Percentiles rank a stretch among this genome's conserved stretches.
phyloP scores from a whole-genome alignment of 1,140 invertebrate species.

The Nasonia vitripennis region DNA sequence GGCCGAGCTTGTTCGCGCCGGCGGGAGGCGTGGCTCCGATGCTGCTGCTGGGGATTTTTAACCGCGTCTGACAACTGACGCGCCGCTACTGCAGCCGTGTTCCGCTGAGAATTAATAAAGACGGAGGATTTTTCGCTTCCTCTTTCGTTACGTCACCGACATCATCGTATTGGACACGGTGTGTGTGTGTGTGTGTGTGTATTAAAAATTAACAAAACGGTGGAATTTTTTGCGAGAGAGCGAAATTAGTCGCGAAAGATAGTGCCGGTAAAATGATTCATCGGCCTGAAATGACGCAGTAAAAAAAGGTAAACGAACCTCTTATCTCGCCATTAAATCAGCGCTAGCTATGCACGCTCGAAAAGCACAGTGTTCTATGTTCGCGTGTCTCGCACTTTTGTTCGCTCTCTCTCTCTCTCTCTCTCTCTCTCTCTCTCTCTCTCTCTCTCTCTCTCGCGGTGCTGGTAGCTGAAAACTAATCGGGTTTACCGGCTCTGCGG shows the following conservation, averaged over 20 bases:
- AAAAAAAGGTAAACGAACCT: slow-evolving; percentile 50
- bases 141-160: no score
- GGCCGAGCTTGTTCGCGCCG: neutral
- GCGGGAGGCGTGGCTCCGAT: no score
- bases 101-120: no score
- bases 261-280: slow-evolving; percentile 46
- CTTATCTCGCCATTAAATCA: slow-evolving; percentile 50
- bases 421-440: neutral
- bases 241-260: slow-evolving; percentile 42
- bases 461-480: slow-evolving; percentile 40
- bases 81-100: neutral
- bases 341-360: neutral
- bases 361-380: neutral
- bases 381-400: slow-evolving; percentile 39
- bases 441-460: neutral
- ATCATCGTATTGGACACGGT: no score
- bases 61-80: neutral
- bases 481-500: slow-evolving; percentile 10
- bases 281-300: slow-evolving; percentile 46
- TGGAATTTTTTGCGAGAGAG: slow-evolving; percentile 14
- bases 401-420: neutral
- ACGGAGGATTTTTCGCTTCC: no score
- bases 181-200: no score
- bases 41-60: neutral
- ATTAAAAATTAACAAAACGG: neutral